Evolutionary conservation across 2,888 invertebrate genomes (phyloP), one percentile per base, ranked within the genome.

Genomic region (Drosophila acutilabella): DNA sequence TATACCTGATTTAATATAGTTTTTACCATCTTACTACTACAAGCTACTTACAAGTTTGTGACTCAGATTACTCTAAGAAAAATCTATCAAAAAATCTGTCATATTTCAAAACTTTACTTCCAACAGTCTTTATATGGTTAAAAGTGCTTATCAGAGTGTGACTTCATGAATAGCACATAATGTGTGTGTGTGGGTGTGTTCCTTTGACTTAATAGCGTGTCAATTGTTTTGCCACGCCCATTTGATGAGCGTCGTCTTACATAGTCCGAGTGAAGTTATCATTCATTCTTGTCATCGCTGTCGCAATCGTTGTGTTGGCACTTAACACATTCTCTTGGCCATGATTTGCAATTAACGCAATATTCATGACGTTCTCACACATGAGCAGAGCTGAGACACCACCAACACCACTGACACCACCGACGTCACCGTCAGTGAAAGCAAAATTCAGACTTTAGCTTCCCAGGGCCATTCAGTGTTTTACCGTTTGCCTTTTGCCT

Each of bases 311-410:
- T 72, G 76, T 80, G 81, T 74, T 81, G 84, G 75, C 88, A 87
- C 89, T 87, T 89, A 87, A 71, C 87, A 81, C 87, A 80, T 87
- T 89, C 87, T 81, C 88, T 88, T 88, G 81, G 80, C 85, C 88
- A 84, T 88, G 91, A 90, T 90, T 89, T 91, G 82, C 90, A 91
- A 91, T 91, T 91, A 91, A 91, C 90, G 86, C 88, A 91, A 89
- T 91, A 91, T 91, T 91, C 91, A 90, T 89, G 89, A 90, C 86
- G 83, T 84, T 91, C 91, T 91, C 90, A 91, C 91, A 92, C 91
- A 91, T 90, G 92, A 92, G 44, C 86, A 76, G 48, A 14, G 33
- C 41, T 64, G 50, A 73, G 74, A 70, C 77, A 76, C 75, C 70
- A 70, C 74, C 64, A 30, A 30, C 26, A 30, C 26, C 26, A 30